Percentiles rank a stretch among this genome's conserved stretches.
Conservation (phyloP, 92 coral and sea anemone genomes). For the Phenganax marumi region DNA sequence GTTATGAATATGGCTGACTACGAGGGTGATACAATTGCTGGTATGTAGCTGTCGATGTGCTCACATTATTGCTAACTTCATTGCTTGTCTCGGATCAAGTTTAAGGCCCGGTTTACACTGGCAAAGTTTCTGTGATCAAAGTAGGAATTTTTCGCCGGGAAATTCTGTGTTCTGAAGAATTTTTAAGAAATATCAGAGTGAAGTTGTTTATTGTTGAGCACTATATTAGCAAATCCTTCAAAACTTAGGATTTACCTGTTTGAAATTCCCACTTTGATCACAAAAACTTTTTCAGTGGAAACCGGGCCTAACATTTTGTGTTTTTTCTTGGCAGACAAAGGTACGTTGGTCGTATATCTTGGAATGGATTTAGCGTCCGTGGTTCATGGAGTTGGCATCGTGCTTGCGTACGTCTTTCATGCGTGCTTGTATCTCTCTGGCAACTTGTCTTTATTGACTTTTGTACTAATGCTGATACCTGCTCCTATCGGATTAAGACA, state of each 20-base stretch:
- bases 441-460: not conserved
- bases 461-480: constrained; percentile 17
- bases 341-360: not conserved
- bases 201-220: no score
- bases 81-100: not conserved
- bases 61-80: not conserved
- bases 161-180: no score
- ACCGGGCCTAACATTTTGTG: no score
- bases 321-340: not conserved
- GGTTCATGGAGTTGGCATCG: constrained; percentile 16
- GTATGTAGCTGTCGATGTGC: not conserved
- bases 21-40: constrained; percentile 1
- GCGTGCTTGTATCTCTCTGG: not conserved
- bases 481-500: constrained; percentile 21
- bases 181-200: no score
- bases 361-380: not conserved
- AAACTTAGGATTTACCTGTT: no score
- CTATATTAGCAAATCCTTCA: no score
- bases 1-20: constrained; percentile 29
- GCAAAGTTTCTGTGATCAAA: no score
- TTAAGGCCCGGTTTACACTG: no score
- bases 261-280: no score
- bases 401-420: constrained; percentile 8
- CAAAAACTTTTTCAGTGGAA: no score
- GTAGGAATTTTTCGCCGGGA: no score